Evolutionary conservation across 2,113 vertebrate genomes (phyloP).

Genomic region (Oreochromis aureus): DNA sequence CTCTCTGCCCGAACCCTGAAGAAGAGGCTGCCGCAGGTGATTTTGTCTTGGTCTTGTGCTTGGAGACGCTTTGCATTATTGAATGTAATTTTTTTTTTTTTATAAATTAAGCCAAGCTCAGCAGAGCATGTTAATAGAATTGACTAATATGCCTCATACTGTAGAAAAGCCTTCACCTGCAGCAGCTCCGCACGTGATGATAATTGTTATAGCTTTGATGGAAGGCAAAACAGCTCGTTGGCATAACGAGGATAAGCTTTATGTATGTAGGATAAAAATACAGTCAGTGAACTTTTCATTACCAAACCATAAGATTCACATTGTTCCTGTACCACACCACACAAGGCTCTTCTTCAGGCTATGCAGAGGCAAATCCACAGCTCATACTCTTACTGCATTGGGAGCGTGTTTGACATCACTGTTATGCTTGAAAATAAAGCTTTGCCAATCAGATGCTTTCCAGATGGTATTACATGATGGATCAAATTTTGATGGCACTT

Average conservation of each 20-base stretch:
- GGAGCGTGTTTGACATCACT: not conserved
- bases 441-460: not conserved
- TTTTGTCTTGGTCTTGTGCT: not conserved
- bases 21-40: not conserved
- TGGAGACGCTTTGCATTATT: not conserved
- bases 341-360: not conserved
- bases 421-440: not conserved
- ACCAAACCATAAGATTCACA: not conserved
- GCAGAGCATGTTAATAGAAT: slow-evolving; percentile 26
- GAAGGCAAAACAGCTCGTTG: not conserved
- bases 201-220: not conserved
- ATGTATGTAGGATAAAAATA: not conserved
- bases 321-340: not conserved
- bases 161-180: not conserved
- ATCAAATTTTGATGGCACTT: not conserved
- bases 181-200: not conserved
- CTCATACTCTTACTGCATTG: not conserved
- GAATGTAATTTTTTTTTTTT: not conserved
- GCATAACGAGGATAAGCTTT: not conserved
- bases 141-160: slow-evolving; percentile 16
- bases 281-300: not conserved
- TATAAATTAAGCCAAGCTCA: not conserved
- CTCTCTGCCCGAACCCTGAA: not conserved
- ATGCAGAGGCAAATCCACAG: not conserved
- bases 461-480: not conserved